phyloP scores from a whole-genome alignment of 2,113 vertebrate genomes.

The Petrocephalus zakoni region DNA sequence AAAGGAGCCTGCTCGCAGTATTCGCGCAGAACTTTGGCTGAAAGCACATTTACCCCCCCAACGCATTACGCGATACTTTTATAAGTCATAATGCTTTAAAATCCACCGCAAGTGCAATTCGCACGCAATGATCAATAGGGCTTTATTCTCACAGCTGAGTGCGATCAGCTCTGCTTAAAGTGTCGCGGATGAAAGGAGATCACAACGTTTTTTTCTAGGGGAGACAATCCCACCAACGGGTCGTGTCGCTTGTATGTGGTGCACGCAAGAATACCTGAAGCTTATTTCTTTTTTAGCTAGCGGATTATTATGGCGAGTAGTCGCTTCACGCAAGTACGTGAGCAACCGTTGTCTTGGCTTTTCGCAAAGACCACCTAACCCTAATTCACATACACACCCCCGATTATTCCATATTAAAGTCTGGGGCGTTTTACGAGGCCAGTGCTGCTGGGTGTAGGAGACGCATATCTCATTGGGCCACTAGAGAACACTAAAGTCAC shows the following conservation, averaged over 20 bases:
- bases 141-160: neutral
- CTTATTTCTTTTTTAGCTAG: neutral
- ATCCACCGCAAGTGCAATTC: neutral
- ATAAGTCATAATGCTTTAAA: neutral
- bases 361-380: neutral
- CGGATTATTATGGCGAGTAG: neutral
- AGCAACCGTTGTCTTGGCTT: neutral
- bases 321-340: neutral
- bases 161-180: neutral
- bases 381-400: neutral
- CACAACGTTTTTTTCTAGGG: neutral
- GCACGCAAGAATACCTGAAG: neutral
- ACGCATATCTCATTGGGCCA: neutral
- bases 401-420: neutral
- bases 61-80: neutral
- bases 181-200: neutral
- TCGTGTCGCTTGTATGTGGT: neutral
- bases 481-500: constrained; percentile 1
- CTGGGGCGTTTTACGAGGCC: neutral
- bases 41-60: neutral
- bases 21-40: neutral
- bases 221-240: neutral
- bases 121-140: neutral
- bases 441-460: neutral
- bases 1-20: neutral